phyloP scores from a whole-genome alignment of 1,140 invertebrate species.

The Drosophila baimaii region DNA sequence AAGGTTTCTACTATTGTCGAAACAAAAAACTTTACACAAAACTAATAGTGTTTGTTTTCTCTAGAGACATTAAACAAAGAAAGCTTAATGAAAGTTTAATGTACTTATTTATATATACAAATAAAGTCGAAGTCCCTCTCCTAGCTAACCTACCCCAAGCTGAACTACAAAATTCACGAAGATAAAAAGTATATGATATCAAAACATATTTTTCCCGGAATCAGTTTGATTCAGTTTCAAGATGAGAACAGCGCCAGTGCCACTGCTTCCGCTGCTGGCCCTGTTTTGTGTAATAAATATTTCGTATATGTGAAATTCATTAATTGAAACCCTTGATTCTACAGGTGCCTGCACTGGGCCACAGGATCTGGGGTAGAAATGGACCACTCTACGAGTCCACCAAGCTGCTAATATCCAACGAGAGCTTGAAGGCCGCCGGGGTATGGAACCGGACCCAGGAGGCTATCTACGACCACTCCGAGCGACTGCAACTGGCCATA shows the following conservation, averaged over 20 bases:
- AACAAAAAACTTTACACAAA: too few species aligned
- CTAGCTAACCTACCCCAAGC: background rate
- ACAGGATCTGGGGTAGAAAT: conserved; percentile 32
- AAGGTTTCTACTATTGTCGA: background rate
- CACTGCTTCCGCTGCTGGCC: conserved; percentile 17
- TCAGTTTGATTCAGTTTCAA: conserved; percentile 32
- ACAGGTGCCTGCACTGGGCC: conserved; percentile 12
- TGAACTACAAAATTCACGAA: background rate
- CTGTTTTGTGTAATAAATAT: conserved; percentile 24
- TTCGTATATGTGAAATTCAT: background rate
- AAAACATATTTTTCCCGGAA: background rate
- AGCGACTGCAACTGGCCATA: conserved; percentile 18
- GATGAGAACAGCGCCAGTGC: conserved; percentile 21
- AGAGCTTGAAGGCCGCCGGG: conserved; percentile 20
- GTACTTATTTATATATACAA: too few species aligned
- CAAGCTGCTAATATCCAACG: conserved; percentile 33
- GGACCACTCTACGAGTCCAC: conserved; percentile 63
- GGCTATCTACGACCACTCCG: conserved; percentile 5
- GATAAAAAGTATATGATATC: background rate
- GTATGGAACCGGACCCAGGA: conserved; percentile 48
- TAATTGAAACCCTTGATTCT: too few species aligned
- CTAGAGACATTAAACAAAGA: too few species aligned
- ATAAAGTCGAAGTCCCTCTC: background rate
- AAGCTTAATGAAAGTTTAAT: too few species aligned
- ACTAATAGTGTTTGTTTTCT: too few species aligned